phyloP scores from a whole-genome alignment of 2,113 vertebrate species.

The Archilochus colubris region DNA sequence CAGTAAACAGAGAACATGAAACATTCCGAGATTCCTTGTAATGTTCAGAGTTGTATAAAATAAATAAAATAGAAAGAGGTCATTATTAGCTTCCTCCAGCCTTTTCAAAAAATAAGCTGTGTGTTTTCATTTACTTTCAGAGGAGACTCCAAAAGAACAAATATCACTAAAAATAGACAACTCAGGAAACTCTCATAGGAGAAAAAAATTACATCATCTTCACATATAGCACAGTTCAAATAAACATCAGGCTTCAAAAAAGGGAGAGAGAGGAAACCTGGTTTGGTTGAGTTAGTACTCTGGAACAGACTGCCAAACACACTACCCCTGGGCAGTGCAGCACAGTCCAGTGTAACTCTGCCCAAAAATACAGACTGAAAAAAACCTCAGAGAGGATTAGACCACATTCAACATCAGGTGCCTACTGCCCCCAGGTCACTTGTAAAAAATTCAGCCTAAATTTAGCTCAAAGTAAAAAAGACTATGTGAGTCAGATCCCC shows the following conservation, averaged over 20 bases:
- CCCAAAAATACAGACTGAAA: neutral
- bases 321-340: neutral
- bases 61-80: neutral
- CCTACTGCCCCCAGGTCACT: neutral
- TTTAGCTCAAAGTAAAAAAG: neutral
- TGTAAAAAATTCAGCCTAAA: neutral
- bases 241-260: slow-evolving; percentile 39
- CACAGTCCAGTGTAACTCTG: neutral
- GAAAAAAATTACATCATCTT: slow-evolving; percentile 37
- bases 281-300: neutral
- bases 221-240: slow-evolving; percentile 42
- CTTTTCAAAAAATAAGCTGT: slow-evolving; percentile 11
- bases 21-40: neutral
- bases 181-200: slow-evolving; percentile 39
- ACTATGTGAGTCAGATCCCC: neutral
- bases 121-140: slow-evolving; percentile 49
- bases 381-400: neutral
- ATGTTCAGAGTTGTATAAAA: neutral
- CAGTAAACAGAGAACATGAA: neutral
- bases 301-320: neutral
- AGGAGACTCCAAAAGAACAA: neutral
- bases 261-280: neutral
- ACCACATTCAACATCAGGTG: neutral
- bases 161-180: slow-evolving; percentile 47
- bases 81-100: neutral